These are phyloP conservation scores for Melanophora roralis DNA, from an alignment of 2,888 invertebrate species.

Conservation along the genomic window DNA sequence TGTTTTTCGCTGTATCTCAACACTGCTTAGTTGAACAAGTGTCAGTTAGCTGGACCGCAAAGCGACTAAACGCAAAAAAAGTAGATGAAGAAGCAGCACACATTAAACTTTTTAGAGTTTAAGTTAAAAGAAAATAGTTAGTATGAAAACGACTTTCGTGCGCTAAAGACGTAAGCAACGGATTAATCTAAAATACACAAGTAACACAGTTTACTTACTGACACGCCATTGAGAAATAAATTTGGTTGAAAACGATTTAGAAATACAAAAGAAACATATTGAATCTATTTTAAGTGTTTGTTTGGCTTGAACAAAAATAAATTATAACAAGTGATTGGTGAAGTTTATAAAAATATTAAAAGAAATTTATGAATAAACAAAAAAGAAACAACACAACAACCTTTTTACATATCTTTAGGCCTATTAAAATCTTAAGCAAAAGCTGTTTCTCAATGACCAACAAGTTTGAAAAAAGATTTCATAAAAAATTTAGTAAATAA, in stretches of 20 bases:
- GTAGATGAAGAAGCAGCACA: conserved; percentile 51
- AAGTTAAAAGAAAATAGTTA: conserved; percentile 60
- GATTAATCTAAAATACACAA: conserved; percentile 42
- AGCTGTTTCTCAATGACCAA: too few relatives aligned
- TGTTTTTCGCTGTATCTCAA: background rate
- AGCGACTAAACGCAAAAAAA: conserved; percentile 47
- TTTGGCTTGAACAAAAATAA: conserved; percentile 23
- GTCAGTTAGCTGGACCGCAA: conserved; percentile 60
- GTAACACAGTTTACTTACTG: background rate
- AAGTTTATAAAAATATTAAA: conserved; percentile 55
- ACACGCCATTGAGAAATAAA: conserved; percentile 3
- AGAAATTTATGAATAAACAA: background rate
- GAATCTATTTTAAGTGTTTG: conserved; percentile 1
- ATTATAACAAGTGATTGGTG: conserved; percentile 42
- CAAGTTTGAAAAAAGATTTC: background rate
- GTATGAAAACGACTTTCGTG: conserved; percentile 73
- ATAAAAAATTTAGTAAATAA: background rate
- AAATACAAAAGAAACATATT: background rate
- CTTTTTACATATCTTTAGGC: too few relatives aligned
- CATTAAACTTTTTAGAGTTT: conserved; percentile 35
- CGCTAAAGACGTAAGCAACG: conserved; percentile 68
- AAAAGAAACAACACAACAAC: conserved; percentile 34
- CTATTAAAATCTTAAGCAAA: too few relatives aligned
- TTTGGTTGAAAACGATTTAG: conserved; percentile 22
- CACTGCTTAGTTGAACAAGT: conserved; percentile 49